Conservation (phyloP, 2,113 vertebrate species). For the Hypocryptadius cinnamomeus region DNA sequence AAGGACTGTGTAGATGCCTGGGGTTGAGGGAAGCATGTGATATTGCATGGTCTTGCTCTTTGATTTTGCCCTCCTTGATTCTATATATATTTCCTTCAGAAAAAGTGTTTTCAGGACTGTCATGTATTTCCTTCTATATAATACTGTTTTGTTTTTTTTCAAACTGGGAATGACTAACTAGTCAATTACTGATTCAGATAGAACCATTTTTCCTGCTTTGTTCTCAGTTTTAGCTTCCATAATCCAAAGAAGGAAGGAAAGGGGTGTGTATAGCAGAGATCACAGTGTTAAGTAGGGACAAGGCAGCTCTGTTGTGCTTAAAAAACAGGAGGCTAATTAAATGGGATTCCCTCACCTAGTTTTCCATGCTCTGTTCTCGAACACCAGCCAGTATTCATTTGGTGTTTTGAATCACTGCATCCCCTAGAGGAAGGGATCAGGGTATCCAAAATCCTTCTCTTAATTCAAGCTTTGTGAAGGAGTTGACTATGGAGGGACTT, state of each 20-base stretch:
- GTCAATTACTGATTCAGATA: background rate
- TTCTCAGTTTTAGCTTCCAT: background rate
- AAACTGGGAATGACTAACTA: background rate
- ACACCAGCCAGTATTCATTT: background rate
- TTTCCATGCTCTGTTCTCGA: background rate
- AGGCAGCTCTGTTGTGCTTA: background rate
- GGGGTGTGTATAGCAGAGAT: background rate
- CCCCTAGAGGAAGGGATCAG: background rate
- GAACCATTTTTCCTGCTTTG: background rate
- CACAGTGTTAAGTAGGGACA: background rate
- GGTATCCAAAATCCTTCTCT: background rate
- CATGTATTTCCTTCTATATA: background rate
- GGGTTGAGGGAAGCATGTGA: background rate
- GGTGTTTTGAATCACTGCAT: background rate
- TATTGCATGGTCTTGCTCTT: background rate
- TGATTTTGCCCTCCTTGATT: background rate
- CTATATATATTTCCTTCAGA: background rate
- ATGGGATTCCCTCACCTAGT: background rate
- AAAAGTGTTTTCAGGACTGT: background rate
- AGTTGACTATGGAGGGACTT: background rate
- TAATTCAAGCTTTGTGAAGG: background rate
- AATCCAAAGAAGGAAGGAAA: background rate
- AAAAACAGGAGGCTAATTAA: background rate
- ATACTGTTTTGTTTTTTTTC: background rate
- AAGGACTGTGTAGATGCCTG: background rate